Base-by-base conservation (phyloP, 2,797 vertebrate genomes). In the Crypturellus tataupa region DNA sequence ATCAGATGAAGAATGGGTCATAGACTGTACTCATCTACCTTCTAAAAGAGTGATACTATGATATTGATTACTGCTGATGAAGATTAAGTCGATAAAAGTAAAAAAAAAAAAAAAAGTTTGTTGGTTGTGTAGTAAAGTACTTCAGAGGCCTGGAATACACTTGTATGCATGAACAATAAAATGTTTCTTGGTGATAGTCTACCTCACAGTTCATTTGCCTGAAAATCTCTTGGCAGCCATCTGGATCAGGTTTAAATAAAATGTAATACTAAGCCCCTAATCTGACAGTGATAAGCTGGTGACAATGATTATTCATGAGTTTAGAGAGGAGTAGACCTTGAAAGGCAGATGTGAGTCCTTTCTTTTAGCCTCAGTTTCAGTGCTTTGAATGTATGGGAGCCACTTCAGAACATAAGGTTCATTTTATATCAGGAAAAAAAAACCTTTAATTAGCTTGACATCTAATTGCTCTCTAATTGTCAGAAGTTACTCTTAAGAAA, bases 271-370 rank as follows among this genome's bases (percentile, higher is more conserved):
- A 88, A 96, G 19, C 47, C 72, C 84, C 83, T 97, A 95, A 96
- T 95, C 87, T 97, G 91, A 94, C 87, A 94, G 67, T 96, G 96
- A 96, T 95, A 96, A 97, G 19, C 56, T 95, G 70, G 68, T 93
- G 77, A 87, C 89, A 95, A 92, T 95, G 84, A 93, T 87, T 96
- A 97, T 96, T 97, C 84, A 96, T 92, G 70, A 96, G 76, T 88
- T 89, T 94, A 40, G 81, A 91, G 39, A 47, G 47, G 90, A 95
- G 70, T 70, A 84, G 93, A 94, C 96, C 76, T 95, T 96, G 90
- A 97, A 72, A 94, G 77, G 83, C 91, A 97, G 92, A 96, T 95
- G 86, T 17, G 55, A 93, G n/a, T 81, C 72, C 77, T 94, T 97
- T 90, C 80, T 95, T 96, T 96, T 87, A 91, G 85, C 75, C 46